Evolutionary conservation across 2,797 vertebrate species (phyloP).

Genomic region (Tragelaphus eurycerus): DNA sequence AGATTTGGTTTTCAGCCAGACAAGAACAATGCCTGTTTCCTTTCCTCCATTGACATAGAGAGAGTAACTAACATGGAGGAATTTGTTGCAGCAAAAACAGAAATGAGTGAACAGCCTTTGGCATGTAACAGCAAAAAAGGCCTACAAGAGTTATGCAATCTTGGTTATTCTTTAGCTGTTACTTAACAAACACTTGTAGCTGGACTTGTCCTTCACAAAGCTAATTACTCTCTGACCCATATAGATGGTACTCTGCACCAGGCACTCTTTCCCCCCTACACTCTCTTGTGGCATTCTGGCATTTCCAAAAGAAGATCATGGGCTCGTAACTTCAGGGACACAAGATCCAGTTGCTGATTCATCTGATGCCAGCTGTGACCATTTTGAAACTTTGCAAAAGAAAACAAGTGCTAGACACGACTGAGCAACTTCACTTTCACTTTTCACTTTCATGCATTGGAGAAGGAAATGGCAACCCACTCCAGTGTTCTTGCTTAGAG

Average conservation of each 20-base stretch:
- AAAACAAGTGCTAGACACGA: background rate
- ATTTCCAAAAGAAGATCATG: background rate
- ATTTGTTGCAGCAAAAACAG: background rate
- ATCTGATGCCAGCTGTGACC: background rate
- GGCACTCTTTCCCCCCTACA: background rate
- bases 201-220: background rate
- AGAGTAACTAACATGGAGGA: background rate
- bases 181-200: background rate
- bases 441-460: too few species aligned
- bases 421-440: too few species aligned
- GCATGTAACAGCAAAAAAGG: background rate
- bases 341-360: background rate
- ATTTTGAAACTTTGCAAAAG: background rate
- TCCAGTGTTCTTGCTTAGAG: too few species aligned
- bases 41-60: background rate
- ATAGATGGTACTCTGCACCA: background rate
- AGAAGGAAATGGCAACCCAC: too few species aligned
- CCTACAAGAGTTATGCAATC: fast-evolving
- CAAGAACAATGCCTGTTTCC: background rate
- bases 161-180: background rate
- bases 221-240: background rate
- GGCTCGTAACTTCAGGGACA: background rate
- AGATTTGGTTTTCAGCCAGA: background rate
- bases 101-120: background rate
- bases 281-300: background rate